Evolutionary conservation across 2,888 invertebrate species (phyloP).

Genomic region (Melinaea marsaeus): DNA sequence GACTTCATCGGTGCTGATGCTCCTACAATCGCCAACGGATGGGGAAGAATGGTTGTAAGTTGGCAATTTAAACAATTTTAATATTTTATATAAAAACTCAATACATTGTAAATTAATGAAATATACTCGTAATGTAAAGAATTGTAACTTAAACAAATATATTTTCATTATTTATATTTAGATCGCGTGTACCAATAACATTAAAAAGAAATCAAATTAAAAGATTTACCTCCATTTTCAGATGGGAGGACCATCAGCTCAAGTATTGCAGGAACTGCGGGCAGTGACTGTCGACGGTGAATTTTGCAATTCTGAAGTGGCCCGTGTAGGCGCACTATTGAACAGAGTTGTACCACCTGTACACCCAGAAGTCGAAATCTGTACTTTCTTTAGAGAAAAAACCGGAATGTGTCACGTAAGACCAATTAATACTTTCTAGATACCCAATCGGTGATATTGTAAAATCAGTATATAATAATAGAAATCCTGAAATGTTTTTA

Average conservation of each 20-base stretch:
- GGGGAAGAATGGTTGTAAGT: slow-evolving; percentile 41
- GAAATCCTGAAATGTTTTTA: too few species aligned
- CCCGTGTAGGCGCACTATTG: slow-evolving; percentile 23
- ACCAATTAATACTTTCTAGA: neutral
- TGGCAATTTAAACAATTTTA: too few species aligned
- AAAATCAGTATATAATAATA: too few species aligned
- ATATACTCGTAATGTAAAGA: too few species aligned
- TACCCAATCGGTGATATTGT: neutral
- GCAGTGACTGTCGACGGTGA: slow-evolving; percentile 35
- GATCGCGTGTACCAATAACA: too few species aligned
- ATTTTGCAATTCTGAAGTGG: slow-evolving; percentile 34
- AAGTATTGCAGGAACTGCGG: slow-evolving; percentile 32
- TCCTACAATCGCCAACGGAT: slow-evolving; percentile 37
- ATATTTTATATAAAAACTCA: too few species aligned
- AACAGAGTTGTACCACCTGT: slow-evolving; percentile 41
- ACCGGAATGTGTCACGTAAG: slow-evolving; percentile 54
- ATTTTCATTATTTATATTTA: too few species aligned
- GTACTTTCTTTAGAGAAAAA: slow-evolving; percentile 44
- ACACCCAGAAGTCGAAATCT: slow-evolving; percentile 50
- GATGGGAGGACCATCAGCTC: slow-evolving; percentile 43
- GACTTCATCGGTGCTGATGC: slow-evolving; percentile 34
- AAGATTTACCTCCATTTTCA: slow-evolving; percentile 24
- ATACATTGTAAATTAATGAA: too few species aligned
- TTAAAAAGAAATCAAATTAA: too few species aligned
- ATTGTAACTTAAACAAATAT: too few species aligned